Conservation (phyloP, 2,888 invertebrate species). For the Mechanitis messenoides region DNA sequence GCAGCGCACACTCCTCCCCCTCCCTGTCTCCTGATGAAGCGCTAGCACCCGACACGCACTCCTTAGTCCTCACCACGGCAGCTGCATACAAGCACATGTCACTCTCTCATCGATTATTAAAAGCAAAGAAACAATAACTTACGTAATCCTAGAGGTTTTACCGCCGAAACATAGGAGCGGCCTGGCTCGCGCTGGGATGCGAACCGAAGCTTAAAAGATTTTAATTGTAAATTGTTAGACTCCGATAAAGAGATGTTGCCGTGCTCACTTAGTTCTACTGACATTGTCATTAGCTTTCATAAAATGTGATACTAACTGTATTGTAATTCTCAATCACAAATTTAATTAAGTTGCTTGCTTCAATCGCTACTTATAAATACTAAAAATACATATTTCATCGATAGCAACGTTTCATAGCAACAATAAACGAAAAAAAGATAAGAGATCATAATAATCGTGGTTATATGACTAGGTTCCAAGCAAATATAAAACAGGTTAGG, state of each 20-base stretch:
- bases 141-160: slow-evolving; percentile 58
- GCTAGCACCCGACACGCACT: slow-evolving; percentile 43
- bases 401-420: background rate
- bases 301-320: background rate
- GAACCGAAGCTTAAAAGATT: slow-evolving; percentile 62
- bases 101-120: too few species aligned
- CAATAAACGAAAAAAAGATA: background rate
- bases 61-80: slow-evolving; percentile 52
- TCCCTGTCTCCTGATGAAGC: slow-evolving; percentile 19
- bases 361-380: background rate
- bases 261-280: slow-evolving; percentile 16
- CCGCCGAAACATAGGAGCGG: slow-evolving; percentile 58
- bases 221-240: slow-evolving; percentile 7
- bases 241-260: slow-evolving; percentile 16
- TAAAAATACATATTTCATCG: background rate
- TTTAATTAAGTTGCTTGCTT: background rate
- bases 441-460: background rate
- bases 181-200: slow-evolving; percentile 60
- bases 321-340: background rate
- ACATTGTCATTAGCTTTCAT: background rate
- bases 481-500: too few species aligned
- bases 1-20: slow-evolving; percentile 30
- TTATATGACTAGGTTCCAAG: too few species aligned
- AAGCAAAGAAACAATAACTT: slow-evolving; percentile 28
- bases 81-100: slow-evolving; percentile 38